Evolutionary conservation across 2,113 vertebrate species (phyloP).

Genomic region (Oreochromis niloticus): DNA sequence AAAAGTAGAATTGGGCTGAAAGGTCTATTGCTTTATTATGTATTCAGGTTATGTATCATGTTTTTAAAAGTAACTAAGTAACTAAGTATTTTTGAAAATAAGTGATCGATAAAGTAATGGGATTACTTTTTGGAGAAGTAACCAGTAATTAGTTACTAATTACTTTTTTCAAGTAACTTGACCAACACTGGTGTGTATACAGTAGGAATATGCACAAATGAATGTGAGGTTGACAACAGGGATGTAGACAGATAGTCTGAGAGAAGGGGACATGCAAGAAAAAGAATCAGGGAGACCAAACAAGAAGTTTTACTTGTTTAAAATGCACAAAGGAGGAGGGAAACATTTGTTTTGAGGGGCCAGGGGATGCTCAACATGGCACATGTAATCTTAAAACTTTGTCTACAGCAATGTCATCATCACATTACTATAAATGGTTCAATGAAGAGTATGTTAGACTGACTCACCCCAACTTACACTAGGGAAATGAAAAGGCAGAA

Average conservation of each 20-base stretch:
- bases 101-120: not conserved
- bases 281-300: not conserved
- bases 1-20: too few relatives aligned
- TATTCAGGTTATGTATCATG: not conserved
- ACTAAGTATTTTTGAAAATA: not conserved
- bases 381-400: not conserved
- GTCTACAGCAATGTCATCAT: not conserved
- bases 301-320: not conserved
- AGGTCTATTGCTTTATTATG: too few relatives aligned
- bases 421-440: not conserved
- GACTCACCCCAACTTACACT: not conserved
- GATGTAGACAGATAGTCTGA: not conserved
- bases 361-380: not conserved
- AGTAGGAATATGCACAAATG: not conserved
- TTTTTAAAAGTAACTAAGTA: not conserved
- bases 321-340: not conserved
- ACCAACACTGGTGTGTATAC: not conserved
- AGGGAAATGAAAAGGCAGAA: not conserved
- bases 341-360: not conserved
- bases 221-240: not conserved
- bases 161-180: not conserved
- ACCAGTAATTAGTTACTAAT: not conserved
- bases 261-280: not conserved
- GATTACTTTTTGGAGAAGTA: not conserved
- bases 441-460: not conserved